phyloP scores from a whole-genome alignment of 2,797 vertebrate species.

The Crax fasciolata region DNA sequence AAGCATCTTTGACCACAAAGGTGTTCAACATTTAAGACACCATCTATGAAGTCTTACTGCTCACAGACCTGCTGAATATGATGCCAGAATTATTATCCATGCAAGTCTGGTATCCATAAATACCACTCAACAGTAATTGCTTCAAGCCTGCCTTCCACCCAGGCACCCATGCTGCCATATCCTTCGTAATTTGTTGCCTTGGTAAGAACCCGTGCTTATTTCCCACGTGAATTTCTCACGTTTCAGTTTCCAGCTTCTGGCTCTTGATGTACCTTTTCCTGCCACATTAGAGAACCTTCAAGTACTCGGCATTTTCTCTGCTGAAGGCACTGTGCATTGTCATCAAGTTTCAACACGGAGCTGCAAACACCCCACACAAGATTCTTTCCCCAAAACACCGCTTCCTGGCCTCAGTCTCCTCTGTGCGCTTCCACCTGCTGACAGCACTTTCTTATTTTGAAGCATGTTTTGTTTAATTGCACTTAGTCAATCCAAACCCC shows the following conservation, averaged over 20 bases:
- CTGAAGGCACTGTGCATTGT: rapidly evolving
- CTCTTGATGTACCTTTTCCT: neutral
- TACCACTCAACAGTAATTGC: neutral
- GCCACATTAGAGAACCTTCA: neutral
- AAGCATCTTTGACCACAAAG: neutral
- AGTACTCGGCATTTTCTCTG: neutral
- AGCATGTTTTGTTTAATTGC: neutral
- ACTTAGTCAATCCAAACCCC: neutral
- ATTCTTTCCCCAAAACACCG: neutral
- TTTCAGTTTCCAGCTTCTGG: neutral
- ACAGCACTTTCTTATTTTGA: neutral
- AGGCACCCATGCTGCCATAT: neutral
- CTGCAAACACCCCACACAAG: neutral
- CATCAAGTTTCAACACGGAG: neutral
- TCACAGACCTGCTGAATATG: neutral
- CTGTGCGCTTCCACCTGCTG: neutral
- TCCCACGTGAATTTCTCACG: neutral
- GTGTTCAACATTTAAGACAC: neutral
- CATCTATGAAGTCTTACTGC: neutral
- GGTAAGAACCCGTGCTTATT: neutral
- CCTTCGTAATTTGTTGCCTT: neutral
- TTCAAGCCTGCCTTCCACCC: neutral
- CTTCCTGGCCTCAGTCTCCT: neutral
- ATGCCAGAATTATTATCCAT: neutral
- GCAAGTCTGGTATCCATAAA: neutral